Conservation (phyloP, 2,888 invertebrate species). For the Hypolimnas misippus region DNA sequence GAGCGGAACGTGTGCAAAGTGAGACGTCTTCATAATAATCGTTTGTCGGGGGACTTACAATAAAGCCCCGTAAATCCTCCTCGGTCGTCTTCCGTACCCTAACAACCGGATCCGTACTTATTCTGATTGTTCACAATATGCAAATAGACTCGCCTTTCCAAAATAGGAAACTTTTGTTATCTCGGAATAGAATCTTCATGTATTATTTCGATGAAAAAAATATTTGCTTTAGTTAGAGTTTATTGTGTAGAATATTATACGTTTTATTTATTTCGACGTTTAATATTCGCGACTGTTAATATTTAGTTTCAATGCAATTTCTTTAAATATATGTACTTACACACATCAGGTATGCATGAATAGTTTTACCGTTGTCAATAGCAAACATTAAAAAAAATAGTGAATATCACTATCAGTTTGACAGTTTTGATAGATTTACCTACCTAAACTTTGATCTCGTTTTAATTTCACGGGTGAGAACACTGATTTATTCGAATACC, state of each 20-base stretch:
- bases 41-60: conserved; percentile 62
- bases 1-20: conserved; percentile 52
- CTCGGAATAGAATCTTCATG: conserved; percentile 30
- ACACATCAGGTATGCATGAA: not conserved
- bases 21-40: conserved; percentile 62
- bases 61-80: conserved; percentile 52
- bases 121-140: conserved; percentile 51
- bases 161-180: conserved; percentile 36
- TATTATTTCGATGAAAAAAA: conserved; percentile 20
- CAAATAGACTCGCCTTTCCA: conserved; percentile 41
- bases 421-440: conserved; percentile 52
- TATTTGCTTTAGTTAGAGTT: not conserved
- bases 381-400: conserved; percentile 6
- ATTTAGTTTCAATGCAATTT: no score
- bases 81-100: conserved; percentile 45
- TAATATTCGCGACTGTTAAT: not conserved
- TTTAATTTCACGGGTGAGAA: conserved; percentile 66
- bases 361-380: not conserved
- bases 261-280: not conserved
- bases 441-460: conserved; percentile 52
- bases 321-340: no score
- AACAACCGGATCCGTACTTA: conserved; percentile 49
- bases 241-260: not conserved
- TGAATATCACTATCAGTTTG: conserved; percentile 27
- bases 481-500: conserved; percentile 66